A percentile compares a stretch with the other conserved stretches of the same genome.
These are phyloP conservation scores for Ormyrus rosae DNA, from an alignment of 2,888 invertebrate species.

Conservation along the genomic window DNA sequence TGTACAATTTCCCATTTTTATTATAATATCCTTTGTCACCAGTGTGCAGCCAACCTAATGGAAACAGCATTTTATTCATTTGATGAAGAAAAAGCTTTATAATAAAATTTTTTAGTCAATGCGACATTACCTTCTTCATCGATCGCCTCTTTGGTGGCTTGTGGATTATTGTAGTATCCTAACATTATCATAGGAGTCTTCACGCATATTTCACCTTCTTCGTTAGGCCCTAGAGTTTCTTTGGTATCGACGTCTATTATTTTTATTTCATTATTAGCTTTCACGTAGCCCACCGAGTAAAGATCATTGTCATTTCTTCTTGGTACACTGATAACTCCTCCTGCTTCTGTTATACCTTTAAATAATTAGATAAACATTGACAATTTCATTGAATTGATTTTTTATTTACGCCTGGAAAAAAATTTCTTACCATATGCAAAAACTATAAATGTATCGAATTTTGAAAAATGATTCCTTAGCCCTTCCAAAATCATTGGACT, in stretches of 20 bases:
- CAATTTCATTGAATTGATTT: neutral
- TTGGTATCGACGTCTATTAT: slow-evolving; percentile 51
- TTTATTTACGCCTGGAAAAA: neutral
- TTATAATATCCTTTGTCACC: slow-evolving; percentile 45
- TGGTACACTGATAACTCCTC: neutral
- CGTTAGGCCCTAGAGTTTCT: slow-evolving; percentile 41
- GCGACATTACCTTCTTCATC: slow-evolving; percentile 64
- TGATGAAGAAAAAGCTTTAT: too few relatives aligned
- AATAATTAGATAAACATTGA: neutral
- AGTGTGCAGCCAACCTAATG: neutral
- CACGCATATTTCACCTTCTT: slow-evolving; percentile 58
- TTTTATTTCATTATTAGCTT: slow-evolving; percentile 48
- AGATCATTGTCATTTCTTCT: slow-evolving; percentile 59
- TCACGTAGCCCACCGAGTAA: neutral
- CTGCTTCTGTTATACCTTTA: slow-evolving; percentile 9
- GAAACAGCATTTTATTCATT: too few relatives aligned
- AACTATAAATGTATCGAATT: neutral
- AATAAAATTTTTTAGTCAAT: too few relatives aligned
- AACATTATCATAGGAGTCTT: slow-evolving; percentile 56
- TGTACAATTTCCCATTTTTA: slow-evolving; percentile 63
- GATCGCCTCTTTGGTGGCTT: slow-evolving; percentile 57
- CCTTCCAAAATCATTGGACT: neutral
- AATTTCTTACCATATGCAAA: neutral
- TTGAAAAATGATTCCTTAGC: neutral
- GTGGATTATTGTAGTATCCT: slow-evolving; percentile 57